Evolutionary conservation across 2,113 vertebrate genomes (phyloP), one percentile per base, ranked within the genome.

Genomic region (Silurus meridionalis): DNA sequence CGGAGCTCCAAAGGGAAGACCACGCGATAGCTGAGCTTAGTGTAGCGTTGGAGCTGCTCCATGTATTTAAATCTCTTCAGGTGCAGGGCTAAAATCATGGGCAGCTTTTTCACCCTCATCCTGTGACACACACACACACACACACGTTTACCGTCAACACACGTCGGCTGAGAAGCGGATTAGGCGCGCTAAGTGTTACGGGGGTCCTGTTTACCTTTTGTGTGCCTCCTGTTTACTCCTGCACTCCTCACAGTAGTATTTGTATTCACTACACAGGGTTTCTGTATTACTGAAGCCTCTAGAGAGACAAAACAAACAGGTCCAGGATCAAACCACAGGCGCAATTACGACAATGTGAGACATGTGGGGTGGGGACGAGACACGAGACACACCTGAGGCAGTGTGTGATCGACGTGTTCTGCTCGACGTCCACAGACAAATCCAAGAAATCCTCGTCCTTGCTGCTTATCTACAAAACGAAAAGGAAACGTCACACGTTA

Each of bases 381-480:
- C 46, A 8, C 7, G 8, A 88, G 0, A 66, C 92, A 87, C 94
- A 98, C 98, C 98, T 98, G 92, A 99, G 95, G 92, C 98, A 99
- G 93, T 99, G 98, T 85, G 98, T 99, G 93, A 99, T 99, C 77
- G 98, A 99, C 87, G 98, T 99, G 89, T 99, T 99, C 95, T 99
- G 97, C 91, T 99, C 98, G 88, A 99, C 98, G 77, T 99, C 98
- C 88, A 99, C 98, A 90, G 98, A 99, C 90, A 99, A 97, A 91
- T 99, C 98, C 93, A 99, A 95, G 94, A 99, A 99, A 94, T 99
- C 98, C 96, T 99, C 98, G 93, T 99, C 98, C 96, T 99, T 99
- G 94, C 98, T 99, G 95, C 98, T 99, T 94, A 99, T 97, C 98
- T 99, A 91, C 80, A 91, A 79, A 91, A 64, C 55, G 52, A 81